A percentile compares a stretch with the other conserved stretches of the same genome.
phyloP scores from a whole-genome alignment of 2,797 vertebrate species.

The Helostoma temminkii region DNA sequence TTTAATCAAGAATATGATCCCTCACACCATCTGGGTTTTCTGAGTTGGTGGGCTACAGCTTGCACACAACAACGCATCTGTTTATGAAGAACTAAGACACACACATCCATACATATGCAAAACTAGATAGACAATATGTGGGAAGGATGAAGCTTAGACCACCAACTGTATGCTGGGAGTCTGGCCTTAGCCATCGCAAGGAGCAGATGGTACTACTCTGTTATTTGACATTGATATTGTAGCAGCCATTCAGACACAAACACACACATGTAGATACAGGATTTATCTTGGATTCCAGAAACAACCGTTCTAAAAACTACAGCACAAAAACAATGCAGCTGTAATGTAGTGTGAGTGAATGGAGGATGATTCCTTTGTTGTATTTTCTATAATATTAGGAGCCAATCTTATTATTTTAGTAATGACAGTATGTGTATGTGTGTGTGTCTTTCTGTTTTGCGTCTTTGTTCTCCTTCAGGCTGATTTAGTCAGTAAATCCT shows the following conservation, averaged over 20 bases:
- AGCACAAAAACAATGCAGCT: not conserved
- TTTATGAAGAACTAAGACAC: constrained; percentile 18
- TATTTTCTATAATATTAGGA: not conserved
- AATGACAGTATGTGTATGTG: not conserved
- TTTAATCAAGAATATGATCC: constrained; percentile 82
- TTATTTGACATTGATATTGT: constrained; percentile 15
- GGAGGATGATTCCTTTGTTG: not conserved
- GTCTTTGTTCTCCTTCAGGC: constrained; percentile 39
- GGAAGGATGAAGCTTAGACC: constrained; percentile 51
- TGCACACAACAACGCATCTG: constrained; percentile 42
- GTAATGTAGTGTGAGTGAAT: not conserved
- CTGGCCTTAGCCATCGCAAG: constrained; percentile 21
- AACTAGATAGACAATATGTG: constrained; percentile 50
- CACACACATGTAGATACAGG: not conserved
- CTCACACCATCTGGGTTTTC: constrained; percentile 77
- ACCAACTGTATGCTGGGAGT: constrained; percentile 55
- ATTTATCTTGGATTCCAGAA: not conserved
- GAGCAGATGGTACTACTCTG: constrained; percentile 58
- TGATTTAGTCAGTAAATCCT: constrained; percentile 62
- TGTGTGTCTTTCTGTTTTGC: not conserved
- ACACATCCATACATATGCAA: constrained; percentile 37
- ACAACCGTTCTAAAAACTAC: not conserved
- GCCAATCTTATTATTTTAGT: not conserved
- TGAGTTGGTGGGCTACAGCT: constrained; percentile 69
- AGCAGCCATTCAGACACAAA: constrained; percentile 12